Evolutionary conservation across 2,113 vertebrate genomes (phyloP), one percentile per base, ranked within the genome.

Genomic region (Perca flavescens): DNA sequence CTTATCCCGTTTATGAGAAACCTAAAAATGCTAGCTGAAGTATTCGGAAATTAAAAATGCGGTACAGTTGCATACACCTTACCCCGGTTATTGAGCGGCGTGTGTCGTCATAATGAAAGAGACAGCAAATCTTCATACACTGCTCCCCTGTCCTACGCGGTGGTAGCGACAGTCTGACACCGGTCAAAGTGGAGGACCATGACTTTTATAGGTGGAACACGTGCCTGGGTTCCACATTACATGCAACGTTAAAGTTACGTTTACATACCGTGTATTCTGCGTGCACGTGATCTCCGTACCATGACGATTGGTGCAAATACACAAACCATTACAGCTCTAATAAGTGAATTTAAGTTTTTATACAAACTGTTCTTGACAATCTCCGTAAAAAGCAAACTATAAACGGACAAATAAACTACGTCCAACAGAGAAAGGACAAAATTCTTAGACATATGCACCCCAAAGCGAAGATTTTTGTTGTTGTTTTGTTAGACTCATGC

Each of bases 371-470:
- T 46, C 52, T 77, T 80, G 47, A 80, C 61, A 65, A 65, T 64
- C 47, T 83, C 65, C 28, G 34, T 50, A 78, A 80, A 75, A 87
- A 77, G 58, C 61, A 54, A 77, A 58, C 36, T 46, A 52, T 83
- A 84, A 89, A 86, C 78, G 79, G 86, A 85, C 65, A 91, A 67
- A 63, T 64, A 74, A 74, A 85, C 57, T 13, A 60, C 49, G 52
- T 85, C 82, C 80, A 88, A 62, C 84, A 56, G 74, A 82, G 79
- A 70, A 61, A 71, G 75, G 81, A 54, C 60, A 72, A 75, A 69
- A 82, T 77, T 31, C 62, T 82, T 66, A 65, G 72, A 90, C 47
- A 77, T 63, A 87, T 87, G 89, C 85, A 86, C 60, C 43, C 52
- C 17, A 52, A 86, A 80, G 66, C 36, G n/a, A 82, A 67, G 72